These are phyloP conservation scores for Thaumetopoea pityocampa DNA, from an alignment of 1,140 invertebrate genomes.

Conservation along the genomic window DNA sequence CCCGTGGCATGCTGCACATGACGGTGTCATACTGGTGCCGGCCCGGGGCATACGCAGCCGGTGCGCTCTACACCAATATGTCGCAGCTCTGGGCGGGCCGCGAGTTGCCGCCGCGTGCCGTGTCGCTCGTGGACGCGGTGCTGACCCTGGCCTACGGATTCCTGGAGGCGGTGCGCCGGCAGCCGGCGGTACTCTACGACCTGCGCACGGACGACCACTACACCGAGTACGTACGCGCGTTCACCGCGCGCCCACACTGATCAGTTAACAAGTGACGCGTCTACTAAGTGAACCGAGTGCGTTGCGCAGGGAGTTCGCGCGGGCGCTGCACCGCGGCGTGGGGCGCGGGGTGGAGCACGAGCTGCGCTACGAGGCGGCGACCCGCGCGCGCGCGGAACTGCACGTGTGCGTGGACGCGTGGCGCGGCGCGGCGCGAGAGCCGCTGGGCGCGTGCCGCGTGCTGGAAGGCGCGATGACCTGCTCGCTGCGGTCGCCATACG, in stretches of 20 bases:
- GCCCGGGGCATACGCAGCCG: background rate
- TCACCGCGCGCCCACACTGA: too few relatives aligned
- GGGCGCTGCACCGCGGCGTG: slow-evolving; percentile 9
- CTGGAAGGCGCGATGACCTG: slow-evolving; percentile 17
- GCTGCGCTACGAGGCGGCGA: background rate
- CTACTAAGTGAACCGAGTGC: too few relatives aligned
- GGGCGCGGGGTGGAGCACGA: slow-evolving; percentile 5
- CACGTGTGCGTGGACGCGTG: slow-evolving; percentile 7
- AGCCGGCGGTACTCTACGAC: background rate
- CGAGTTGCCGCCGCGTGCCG: background rate
- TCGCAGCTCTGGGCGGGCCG: background rate
- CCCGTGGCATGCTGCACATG: background rate
- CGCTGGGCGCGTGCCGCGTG: slow-evolving; percentile 24
- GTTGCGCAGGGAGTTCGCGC: slow-evolving; percentile 4
- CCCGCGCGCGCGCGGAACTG: background rate
- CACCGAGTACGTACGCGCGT: too few relatives aligned
- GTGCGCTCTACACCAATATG: background rate
- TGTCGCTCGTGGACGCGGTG: background rate
- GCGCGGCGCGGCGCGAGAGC: slow-evolving; percentile 6
- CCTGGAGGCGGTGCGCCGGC: background rate
- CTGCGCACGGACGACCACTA: background rate
- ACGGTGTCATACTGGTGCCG: background rate
- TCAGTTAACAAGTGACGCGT: too few relatives aligned
- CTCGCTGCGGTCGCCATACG: slow-evolving; percentile 17
- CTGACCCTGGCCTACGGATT: slow-evolving; percentile 2